phyloP scores from a whole-genome alignment of 2,113 vertebrate genomes.

The Ailurus styani region DNA sequence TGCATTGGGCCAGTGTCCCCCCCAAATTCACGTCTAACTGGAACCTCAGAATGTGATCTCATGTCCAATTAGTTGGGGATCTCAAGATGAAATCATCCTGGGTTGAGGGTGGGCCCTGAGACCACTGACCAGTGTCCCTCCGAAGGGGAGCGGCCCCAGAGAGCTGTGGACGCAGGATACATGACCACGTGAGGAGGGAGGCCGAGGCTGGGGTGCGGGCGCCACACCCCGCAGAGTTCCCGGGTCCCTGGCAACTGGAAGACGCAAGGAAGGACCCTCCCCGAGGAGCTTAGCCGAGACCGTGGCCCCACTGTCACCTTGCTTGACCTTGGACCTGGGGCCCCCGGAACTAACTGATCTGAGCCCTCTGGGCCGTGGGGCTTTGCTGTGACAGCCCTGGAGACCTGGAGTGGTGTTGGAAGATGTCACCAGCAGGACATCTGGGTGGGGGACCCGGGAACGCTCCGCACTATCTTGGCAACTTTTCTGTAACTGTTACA shows the following conservation, averaged over 20 bases:
- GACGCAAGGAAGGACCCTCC: not conserved
- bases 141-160: not conserved
- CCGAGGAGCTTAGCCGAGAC: not conserved
- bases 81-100: not conserved
- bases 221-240: not conserved
- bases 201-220: not conserved
- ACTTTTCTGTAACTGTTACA: not conserved
- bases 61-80: not conserved
- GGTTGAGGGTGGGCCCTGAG: not conserved
- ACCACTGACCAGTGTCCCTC: not conserved
- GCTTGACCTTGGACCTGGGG: not conserved
- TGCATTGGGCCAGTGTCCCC: not conserved
- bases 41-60: not conserved
- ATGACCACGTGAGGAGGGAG: not conserved
- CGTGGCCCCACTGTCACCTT: not conserved
- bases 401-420: rapidly evolving
- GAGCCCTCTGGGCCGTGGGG: not conserved
- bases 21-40: not conserved
- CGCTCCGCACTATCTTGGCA: not conserved
- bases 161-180: not conserved
- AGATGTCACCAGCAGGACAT: not conserved
- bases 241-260: not conserved
- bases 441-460: not conserved
- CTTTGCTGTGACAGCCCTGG: not conserved
- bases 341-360: not conserved